Evolutionary conservation across 2,888 invertebrate genomes (phyloP).

Genomic region (Autographa gamma): DNA sequence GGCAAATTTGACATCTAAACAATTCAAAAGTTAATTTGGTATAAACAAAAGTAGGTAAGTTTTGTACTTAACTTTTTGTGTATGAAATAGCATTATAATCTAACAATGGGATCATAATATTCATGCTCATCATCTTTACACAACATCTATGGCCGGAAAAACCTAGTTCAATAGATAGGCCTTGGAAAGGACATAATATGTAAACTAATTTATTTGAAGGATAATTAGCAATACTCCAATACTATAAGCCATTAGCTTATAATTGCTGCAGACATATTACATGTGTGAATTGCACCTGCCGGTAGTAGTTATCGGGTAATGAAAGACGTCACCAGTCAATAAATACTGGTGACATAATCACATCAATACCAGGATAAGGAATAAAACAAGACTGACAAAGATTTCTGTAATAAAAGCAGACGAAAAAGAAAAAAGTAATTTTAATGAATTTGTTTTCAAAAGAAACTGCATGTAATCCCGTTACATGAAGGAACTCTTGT

Average conservation of each 20-base stretch:
- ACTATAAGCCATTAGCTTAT: background rate
- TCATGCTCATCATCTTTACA: too few relatives aligned
- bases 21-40: too few relatives aligned
- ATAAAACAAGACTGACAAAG: background rate
- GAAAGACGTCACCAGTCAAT: slow-evolving; percentile 36
- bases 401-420: too few relatives aligned
- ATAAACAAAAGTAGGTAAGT: too few relatives aligned
- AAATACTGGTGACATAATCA: slow-evolving; percentile 26
- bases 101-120: too few relatives aligned
- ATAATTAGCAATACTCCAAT: background rate
- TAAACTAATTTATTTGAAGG: background rate
- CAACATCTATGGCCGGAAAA: background rate
- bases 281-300: slow-evolving; percentile 3
- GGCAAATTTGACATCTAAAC: too few relatives aligned
- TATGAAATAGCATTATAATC: too few relatives aligned
- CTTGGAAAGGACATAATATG: background rate
- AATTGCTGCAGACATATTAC: background rate
- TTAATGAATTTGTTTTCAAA: slow-evolving; percentile 30
- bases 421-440: background rate
- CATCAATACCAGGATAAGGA: slow-evolving; percentile 25
- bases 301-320: slow-evolving; percentile 17
- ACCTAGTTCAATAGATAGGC: background rate
- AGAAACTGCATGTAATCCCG: slow-evolving; percentile 33
- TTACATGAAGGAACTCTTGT: slow-evolving; percentile 30
- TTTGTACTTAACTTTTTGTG: too few relatives aligned